These are phyloP conservation scores for Stylophora pistillata DNA, from an alignment of 64 coral and sea anemone genomes.

Conservation along the genomic window DNA sequence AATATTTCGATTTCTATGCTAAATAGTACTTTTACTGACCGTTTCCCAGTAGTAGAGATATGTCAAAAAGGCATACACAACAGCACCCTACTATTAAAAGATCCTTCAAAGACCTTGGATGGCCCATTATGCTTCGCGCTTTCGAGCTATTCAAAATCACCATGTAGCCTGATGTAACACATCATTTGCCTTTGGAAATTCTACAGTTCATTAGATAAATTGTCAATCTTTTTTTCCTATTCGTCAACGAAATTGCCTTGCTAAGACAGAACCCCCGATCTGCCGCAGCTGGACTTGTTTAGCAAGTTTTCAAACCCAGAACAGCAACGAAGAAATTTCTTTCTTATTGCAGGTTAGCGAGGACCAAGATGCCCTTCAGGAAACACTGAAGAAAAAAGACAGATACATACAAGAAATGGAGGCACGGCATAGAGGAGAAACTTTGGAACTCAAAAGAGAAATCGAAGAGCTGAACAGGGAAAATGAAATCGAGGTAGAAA, in stretches of 20 bases:
- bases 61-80: no score
- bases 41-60: no score
- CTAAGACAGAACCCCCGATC: not conserved
- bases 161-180: no score
- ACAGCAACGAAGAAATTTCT: not conserved
- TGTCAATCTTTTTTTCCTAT: no score
- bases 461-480: slow-evolving; percentile 78
- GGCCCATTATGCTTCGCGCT: no score
- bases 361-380: slow-evolving; percentile 72
- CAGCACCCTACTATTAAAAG: no score
- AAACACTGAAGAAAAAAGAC: slow-evolving; percentile 68
- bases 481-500: slow-evolving; percentile 70
- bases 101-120: no score
- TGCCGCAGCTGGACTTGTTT: not conserved
- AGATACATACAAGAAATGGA: slow-evolving; percentile 77
- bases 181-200: no score
- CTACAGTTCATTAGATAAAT: no score
- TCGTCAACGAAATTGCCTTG: not conserved
- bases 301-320: not conserved
- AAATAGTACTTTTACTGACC: no score
- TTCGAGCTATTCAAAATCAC: no score
- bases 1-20: no score
- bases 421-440: slow-evolving; percentile 52
- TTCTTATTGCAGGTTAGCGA: slow-evolving; percentile 48
- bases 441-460: slow-evolving; percentile 65